phyloP scores from a whole-genome alignment of 2,113 vertebrate species.

The Ascaphus truei region DNA sequence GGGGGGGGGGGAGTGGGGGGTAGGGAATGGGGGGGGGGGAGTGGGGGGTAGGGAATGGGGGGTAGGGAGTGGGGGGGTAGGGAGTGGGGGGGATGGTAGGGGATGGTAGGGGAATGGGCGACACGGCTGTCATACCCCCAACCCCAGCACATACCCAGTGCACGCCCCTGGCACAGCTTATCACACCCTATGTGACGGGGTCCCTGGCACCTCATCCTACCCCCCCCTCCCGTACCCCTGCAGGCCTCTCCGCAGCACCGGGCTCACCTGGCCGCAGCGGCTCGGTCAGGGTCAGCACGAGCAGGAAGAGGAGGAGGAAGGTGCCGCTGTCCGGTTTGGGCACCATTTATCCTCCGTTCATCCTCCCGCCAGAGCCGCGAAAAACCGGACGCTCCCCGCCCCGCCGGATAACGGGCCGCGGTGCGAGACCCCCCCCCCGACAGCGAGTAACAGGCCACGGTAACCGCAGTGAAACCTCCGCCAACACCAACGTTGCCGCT shows the following conservation, averaged over 20 bases:
- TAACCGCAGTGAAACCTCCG: constrained; percentile 31
- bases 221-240: not conserved
- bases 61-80: too few species aligned
- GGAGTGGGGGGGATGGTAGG: too few species aligned
- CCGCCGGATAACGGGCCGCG: constrained; percentile 31
- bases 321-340: constrained; percentile 90
- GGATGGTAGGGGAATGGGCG: too few species aligned
- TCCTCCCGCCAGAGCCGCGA: constrained; percentile 66
- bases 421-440: not conserved
- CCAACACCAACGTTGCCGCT: not conserved
- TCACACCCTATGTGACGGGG: too few species aligned
- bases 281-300: constrained; percentile 84
- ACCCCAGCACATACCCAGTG: too few species aligned
- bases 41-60: too few species aligned
- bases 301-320: constrained; percentile 85
- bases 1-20: too few species aligned
- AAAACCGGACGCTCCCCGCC: constrained; percentile 36
- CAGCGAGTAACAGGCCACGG: too few species aligned
- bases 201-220: too few species aligned
- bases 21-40: too few species aligned
- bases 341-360: constrained; percentile 99
- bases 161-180: not conserved
- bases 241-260: not conserved
- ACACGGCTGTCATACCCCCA: too few species aligned
- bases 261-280: constrained; percentile 82